Conservation (phyloP, 2,113 vertebrate genomes). For the Symphodus melops region DNA sequence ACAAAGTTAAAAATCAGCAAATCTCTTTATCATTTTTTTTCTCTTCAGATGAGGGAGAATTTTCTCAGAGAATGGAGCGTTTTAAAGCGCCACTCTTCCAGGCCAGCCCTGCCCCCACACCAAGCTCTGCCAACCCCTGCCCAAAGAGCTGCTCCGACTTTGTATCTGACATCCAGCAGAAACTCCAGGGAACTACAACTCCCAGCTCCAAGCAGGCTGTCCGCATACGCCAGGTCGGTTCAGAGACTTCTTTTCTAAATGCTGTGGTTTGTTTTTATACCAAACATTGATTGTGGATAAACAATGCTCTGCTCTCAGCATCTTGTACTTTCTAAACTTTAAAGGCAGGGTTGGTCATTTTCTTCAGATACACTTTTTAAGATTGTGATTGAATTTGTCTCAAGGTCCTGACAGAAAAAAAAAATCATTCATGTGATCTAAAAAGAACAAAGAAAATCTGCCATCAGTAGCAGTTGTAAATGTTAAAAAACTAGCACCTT, state of each 20-base stretch:
- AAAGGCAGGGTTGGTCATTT: too few relatives aligned
- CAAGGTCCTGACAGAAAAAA: too few relatives aligned
- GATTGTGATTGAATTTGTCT: too few relatives aligned
- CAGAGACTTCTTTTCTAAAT: not conserved
- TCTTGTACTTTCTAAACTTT: not conserved
- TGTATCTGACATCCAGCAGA: constrained; percentile 76
- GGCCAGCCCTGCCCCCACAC: constrained; percentile 6
- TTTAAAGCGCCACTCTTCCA: constrained; percentile 63
- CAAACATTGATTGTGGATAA: too few relatives aligned
- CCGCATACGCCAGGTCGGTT: constrained; percentile 78
- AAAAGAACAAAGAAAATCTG: too few relatives aligned
- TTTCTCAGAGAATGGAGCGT: constrained; percentile 73
- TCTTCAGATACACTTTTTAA: too few relatives aligned
- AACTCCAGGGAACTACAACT: constrained; percentile 68
- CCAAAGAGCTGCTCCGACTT: constrained; percentile 62
- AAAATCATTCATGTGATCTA: too few relatives aligned
- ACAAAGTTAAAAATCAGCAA: not conserved
- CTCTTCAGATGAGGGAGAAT: constrained; percentile 72
- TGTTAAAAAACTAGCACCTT: too few relatives aligned
- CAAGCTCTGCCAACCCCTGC: not conserved
- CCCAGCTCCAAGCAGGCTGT: constrained; percentile 76
- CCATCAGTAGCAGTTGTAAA: too few relatives aligned
- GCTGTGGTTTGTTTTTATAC: too few relatives aligned
- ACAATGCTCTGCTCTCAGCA: not conserved
- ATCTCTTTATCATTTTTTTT: not conserved